phyloP scores from a whole-genome alignment of 2,113 vertebrate genomes.

The Myodes glareolus region DNA sequence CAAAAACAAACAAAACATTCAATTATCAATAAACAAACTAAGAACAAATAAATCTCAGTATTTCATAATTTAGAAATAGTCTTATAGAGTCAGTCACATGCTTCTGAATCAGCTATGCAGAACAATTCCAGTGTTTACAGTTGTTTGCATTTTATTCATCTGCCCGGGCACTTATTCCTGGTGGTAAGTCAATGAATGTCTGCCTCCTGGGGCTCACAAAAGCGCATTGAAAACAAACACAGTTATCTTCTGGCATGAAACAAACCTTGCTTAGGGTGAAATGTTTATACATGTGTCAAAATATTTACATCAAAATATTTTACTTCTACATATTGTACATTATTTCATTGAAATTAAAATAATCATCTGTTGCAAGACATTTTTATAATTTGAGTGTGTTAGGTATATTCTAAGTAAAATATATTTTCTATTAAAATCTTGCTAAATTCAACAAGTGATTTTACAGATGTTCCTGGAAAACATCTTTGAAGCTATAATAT shows the following conservation, averaged over 20 bases:
- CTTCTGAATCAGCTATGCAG: not conserved
- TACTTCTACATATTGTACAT: not conserved
- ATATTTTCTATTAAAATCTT: not conserved
- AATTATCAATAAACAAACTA: not conserved
- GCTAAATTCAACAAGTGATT: not conserved
- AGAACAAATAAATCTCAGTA: not conserved
- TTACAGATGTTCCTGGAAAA: not conserved
- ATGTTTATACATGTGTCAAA: not conserved
- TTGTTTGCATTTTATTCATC: not conserved
- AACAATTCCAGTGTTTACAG: not conserved
- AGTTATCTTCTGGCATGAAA: fast-evolving
- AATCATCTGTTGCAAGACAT: not conserved
- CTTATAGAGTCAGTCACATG: not conserved
- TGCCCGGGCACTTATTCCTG: not conserved
- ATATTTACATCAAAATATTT: not conserved
- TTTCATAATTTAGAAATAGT: not conserved
- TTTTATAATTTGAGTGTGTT: not conserved
- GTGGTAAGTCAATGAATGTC: not conserved
- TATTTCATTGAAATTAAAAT: not conserved
- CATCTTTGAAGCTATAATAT: not conserved
- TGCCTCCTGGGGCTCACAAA: fast-evolving
- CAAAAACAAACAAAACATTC: not conserved
- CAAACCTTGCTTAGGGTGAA: not conserved
- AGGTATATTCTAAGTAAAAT: not conserved
- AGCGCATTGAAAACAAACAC: fast-evolving